Evolutionary conservation across 37 sponge, comb jelly and placozoan species (phyloP).

Genomic region (Ianthella basta): DNA sequence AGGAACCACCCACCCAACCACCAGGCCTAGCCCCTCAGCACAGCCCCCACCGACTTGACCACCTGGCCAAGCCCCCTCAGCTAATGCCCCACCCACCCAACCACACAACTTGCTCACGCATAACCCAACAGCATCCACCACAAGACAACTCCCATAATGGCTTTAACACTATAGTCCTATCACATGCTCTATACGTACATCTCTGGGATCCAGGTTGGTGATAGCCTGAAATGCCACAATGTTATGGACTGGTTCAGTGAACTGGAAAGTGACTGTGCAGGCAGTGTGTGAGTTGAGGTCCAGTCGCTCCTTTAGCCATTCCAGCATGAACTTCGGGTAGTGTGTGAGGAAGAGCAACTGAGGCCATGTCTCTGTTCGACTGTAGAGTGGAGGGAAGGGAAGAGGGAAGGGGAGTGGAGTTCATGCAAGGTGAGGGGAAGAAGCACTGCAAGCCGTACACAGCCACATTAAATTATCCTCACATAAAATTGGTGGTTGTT

Average conservation of each 20-base stretch:
- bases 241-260: slow-evolving; percentile 21
- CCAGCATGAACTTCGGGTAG: slow-evolving; percentile 19
- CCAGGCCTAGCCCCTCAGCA: no score
- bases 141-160: no score
- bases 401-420: not conserved
- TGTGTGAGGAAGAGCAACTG: not conserved
- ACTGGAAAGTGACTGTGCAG: slow-evolving; percentile 30
- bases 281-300: slow-evolving; percentile 19
- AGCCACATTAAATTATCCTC: no score
- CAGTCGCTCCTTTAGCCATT: slow-evolving; percentile 1
- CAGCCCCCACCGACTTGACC: no score
- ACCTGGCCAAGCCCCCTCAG: no score
- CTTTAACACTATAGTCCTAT: no score
- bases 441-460: no score
- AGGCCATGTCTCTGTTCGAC: slow-evolving; percentile 26
- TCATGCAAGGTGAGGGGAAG: not conserved
- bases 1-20: no score
- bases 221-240: slow-evolving; percentile 7
- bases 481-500: not conserved
- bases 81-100: no score
- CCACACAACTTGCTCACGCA: no score
- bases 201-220: slow-evolving; percentile 1
- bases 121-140: no score
- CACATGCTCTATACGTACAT: no score
- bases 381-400: not conserved